Conservation (phyloP, 1,140 invertebrate species). For the Drosophila orena region DNA sequence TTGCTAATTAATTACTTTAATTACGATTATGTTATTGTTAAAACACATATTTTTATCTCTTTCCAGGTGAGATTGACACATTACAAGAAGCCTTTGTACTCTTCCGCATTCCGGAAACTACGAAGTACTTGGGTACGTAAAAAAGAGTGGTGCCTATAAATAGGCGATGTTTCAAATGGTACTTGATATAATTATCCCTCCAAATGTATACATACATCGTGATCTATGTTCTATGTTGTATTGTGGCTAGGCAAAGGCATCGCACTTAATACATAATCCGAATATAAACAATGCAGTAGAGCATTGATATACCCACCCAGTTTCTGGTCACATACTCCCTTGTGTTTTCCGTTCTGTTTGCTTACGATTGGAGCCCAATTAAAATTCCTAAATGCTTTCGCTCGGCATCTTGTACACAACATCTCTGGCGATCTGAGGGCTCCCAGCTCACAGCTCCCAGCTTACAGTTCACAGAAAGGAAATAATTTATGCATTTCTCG, state of each 20-base stretch:
- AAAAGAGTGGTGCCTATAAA: constrained; percentile 1
- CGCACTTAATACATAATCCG: constrained; percentile 5
- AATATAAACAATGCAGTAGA: background rate
- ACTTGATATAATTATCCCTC: background rate
- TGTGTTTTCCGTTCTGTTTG: background rate
- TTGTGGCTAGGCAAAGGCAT: background rate
- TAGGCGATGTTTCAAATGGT: background rate
- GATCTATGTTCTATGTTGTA: background rate
- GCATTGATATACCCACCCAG: background rate
- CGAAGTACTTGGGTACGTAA: background rate
- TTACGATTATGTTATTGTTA: background rate
- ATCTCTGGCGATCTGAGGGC: constrained; percentile 19
- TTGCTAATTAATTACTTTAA: no score
- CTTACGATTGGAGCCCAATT: constrained; percentile 45
- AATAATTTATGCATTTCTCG: constrained; percentile 64
- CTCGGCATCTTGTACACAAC: constrained; percentile 6
- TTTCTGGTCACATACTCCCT: constrained; percentile 1
- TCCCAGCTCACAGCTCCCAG: background rate
- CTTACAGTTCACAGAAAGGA: constrained; percentile 22
- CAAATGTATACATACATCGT: background rate
- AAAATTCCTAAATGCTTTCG: constrained; percentile 64
- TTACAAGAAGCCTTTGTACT: background rate
- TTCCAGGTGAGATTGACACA: background rate
- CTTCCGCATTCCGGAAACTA: constrained; percentile 2
- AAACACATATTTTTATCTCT: background rate